Evolutionary conservation across 2,797 vertebrate genomes (phyloP).

Genomic region (Cossypha dichroa): DNA sequence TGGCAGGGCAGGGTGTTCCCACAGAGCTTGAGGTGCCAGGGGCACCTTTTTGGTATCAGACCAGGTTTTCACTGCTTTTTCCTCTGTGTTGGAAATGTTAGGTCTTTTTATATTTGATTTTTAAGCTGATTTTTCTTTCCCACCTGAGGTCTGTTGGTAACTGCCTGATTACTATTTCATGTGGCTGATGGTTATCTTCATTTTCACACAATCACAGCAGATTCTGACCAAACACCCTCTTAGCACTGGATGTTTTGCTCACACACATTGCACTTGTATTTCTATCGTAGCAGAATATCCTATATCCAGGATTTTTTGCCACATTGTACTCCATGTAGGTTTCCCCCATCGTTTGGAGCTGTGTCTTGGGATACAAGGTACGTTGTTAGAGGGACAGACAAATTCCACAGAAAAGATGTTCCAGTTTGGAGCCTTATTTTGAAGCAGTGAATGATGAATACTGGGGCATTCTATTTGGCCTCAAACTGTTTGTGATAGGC

Average conservation of each 20-base stretch:
- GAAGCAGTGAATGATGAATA: background rate
- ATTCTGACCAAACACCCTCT: background rate
- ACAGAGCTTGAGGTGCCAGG: background rate
- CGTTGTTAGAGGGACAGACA: background rate
- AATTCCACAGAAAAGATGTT: background rate
- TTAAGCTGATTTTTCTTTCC: background rate
- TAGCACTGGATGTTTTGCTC: background rate
- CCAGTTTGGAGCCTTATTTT: background rate
- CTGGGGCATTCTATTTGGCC: background rate
- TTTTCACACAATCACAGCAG: background rate
- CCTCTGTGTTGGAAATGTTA: background rate
- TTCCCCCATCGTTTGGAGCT: background rate
- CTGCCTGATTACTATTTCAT: background rate
- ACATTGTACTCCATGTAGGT: rapidly evolving
- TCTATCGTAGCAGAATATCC: background rate
- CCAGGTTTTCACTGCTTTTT: background rate
- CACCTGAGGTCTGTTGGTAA: background rate
- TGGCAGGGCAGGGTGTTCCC: too few relatives aligned
- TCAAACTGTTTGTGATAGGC: background rate
- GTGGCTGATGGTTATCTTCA: background rate
- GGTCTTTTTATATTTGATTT: background rate
- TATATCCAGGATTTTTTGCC: background rate
- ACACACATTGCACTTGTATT: background rate
- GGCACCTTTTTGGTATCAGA: background rate
- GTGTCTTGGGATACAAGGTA: background rate